A percentile compares a stretch with the other conserved stretches of the same genome.
Conservation (phyloP, 1,140 invertebrate species). For the Drosophila murphyi region DNA sequence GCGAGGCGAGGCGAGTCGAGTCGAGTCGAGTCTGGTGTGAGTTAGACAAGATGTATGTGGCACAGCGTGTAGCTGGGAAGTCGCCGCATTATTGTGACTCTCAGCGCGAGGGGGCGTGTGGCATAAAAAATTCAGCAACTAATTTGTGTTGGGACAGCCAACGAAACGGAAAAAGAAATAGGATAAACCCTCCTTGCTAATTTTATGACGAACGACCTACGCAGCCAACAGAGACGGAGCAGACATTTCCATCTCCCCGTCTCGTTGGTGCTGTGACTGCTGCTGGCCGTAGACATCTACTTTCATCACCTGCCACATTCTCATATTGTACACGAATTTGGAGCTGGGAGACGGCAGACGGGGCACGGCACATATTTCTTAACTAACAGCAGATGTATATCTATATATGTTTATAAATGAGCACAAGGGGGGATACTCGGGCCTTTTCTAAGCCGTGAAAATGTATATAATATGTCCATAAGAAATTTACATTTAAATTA, state of each 20-base stretch:
- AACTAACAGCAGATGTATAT: constrained; percentile 39
- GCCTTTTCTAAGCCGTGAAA: constrained; percentile 9
- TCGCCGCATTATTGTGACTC: not conserved
- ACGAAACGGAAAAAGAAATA: not conserved
- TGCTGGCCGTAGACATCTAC: not conserved
- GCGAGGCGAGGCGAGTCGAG: no score
- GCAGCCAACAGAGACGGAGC: constrained; percentile 15
- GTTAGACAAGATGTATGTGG: constrained; percentile 41
- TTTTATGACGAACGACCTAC: constrained; percentile 65
- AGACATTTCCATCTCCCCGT: not conserved
- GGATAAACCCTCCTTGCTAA: constrained; percentile 30
- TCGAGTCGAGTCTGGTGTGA: not conserved
- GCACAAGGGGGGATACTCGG: not conserved
- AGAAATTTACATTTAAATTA: constrained; percentile 79
- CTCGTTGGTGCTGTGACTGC: not conserved
- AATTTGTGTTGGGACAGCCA: constrained; percentile 55
- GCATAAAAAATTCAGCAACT: constrained; percentile 73
- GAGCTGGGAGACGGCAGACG: not conserved
- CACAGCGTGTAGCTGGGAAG: constrained; percentile 10
- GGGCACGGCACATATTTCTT: constrained; percentile 52
- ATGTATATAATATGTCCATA: constrained; percentile 22
- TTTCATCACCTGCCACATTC: constrained; percentile 50
- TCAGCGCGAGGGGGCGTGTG: constrained; percentile 1
- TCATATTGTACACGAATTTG: constrained; percentile 20
- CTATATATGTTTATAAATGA: constrained; percentile 34